Percentiles rank a stretch among this genome's conserved stretches.
These are phyloP conservation scores for Teleiodes luculella DNA, from an alignment of 2,888 invertebrate genomes.

Conservation along the genomic window DNA sequence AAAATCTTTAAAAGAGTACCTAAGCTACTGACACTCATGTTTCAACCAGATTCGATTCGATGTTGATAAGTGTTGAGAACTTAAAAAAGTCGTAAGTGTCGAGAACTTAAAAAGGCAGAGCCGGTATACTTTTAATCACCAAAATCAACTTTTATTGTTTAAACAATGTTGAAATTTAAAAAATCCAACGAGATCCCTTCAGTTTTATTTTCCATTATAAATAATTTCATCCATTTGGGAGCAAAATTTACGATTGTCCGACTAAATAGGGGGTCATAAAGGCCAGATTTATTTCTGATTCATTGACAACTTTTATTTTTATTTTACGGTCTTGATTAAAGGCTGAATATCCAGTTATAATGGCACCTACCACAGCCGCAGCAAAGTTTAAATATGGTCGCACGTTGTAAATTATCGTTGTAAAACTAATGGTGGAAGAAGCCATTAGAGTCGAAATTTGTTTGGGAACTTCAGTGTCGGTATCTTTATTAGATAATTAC, in stretches of 20 bases:
- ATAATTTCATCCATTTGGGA: conserved; percentile 25
- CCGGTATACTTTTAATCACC: no score
- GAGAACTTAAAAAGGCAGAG: no score
- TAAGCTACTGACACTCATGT: no score
- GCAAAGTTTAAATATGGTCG: not conserved
- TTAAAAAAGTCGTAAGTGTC: no score
- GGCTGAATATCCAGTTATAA: conserved; percentile 22
- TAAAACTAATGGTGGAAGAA: conserved; percentile 8
- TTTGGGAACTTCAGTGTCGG: not conserved
- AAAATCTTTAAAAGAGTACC: no score
- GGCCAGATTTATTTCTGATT: conserved; percentile 23
- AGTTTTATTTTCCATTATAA: conserved; percentile 19
- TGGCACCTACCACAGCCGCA: conserved; percentile 16
- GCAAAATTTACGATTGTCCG: conserved; percentile 21
- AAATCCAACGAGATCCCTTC: not conserved
- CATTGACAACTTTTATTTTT: conserved; percentile 27
- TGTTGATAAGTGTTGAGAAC: not conserved
- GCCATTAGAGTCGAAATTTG: not conserved
- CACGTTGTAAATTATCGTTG: conserved; percentile 17
- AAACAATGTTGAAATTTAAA: not conserved
- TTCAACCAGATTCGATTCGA: not conserved
- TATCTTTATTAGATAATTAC: not conserved
- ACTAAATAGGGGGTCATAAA: conserved; percentile 26
- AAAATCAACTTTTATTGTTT: not conserved
- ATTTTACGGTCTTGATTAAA: conserved; percentile 21